Conservation (phyloP, 2,797 vertebrate species). For the Microcaecilia unicolor region DNA sequence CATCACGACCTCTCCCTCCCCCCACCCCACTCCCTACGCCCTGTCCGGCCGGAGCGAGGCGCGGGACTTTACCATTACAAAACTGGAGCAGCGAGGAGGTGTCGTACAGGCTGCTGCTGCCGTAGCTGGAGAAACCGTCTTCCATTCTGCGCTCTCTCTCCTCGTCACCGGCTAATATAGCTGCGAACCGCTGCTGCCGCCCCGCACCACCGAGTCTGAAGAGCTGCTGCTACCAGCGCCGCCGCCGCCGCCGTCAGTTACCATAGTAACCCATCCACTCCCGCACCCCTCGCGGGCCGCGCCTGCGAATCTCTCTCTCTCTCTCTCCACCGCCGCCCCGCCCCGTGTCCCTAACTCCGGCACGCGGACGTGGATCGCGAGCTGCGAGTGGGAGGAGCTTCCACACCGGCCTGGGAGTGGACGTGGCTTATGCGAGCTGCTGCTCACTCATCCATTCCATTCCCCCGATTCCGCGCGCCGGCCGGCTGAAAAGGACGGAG, state of each 20-base stretch:
- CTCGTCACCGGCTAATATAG: slow-evolving; percentile 6
- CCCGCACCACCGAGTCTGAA: slow-evolving; percentile 47
- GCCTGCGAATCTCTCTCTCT: no score
- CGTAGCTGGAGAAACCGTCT: slow-evolving; percentile 93
- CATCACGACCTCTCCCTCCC: slow-evolving; percentile 11
- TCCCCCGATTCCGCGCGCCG: neutral
- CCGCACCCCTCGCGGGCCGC: no score
- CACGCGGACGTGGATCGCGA: no score
- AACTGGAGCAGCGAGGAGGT: slow-evolving; percentile 94
- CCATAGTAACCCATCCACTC: slow-evolving; percentile 84
- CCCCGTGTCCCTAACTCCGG: no score
- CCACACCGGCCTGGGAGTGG: no score
- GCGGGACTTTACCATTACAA: slow-evolving; percentile 78
- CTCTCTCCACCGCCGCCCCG: no score
- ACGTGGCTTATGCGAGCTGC: slow-evolving; percentile 6
- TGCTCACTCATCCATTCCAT: neutral
- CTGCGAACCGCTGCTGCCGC: slow-evolving; percentile 7
- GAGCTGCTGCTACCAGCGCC: neutral
- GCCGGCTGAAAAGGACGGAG: slow-evolving; percentile 49
- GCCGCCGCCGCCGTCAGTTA: slow-evolving; percentile 61
- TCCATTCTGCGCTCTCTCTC: slow-evolving; percentile 76
- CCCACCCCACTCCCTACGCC: neutral
- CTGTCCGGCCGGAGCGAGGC: neutral
- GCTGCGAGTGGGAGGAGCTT: no score
- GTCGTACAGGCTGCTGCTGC: slow-evolving; percentile 95